phyloP scores from a whole-genome alignment of 2,113 vertebrate genomes.

The Sylvilagus bachmani region DNA sequence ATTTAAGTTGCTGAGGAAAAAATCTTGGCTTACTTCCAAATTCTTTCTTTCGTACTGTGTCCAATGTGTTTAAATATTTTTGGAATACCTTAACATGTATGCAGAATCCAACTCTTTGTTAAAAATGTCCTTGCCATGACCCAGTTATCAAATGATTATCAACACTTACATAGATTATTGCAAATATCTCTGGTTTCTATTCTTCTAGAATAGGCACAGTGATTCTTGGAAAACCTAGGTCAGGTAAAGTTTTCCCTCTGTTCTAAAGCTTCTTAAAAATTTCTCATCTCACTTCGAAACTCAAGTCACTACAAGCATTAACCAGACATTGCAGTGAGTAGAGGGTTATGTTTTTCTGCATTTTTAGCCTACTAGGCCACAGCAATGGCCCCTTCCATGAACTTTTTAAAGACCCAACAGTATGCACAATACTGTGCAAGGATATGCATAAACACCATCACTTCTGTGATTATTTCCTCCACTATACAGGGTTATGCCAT shows the following conservation, averaged over 20 bases:
- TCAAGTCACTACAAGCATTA: background rate
- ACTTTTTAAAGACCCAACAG: too few species aligned
- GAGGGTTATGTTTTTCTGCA: background rate
- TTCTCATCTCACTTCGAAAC: background rate
- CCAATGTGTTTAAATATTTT: background rate
- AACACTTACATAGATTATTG: background rate
- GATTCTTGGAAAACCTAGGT: background rate
- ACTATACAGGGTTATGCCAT: background rate
- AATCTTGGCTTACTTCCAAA: background rate
- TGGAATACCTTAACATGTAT: slow-evolving; percentile 1
- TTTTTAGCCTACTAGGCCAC: too few species aligned
- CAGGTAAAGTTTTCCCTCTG: background rate
- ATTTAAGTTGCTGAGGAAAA: background rate
- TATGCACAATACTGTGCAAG: too few species aligned
- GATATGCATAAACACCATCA: too few species aligned
- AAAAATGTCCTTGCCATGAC: background rate
- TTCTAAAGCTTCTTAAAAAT: background rate
- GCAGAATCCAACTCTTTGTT: background rate
- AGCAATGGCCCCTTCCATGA: too few species aligned
- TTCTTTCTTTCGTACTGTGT: background rate
- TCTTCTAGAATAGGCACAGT: too few species aligned
- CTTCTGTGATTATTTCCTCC: too few species aligned
- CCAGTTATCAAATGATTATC: background rate
- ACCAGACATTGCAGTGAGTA: background rate
- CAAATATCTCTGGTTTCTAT: background rate